These are phyloP conservation scores for Octopus sinensis DNA, from an alignment of 1,140 invertebrate genomes.

Conservation along the genomic window DNA sequence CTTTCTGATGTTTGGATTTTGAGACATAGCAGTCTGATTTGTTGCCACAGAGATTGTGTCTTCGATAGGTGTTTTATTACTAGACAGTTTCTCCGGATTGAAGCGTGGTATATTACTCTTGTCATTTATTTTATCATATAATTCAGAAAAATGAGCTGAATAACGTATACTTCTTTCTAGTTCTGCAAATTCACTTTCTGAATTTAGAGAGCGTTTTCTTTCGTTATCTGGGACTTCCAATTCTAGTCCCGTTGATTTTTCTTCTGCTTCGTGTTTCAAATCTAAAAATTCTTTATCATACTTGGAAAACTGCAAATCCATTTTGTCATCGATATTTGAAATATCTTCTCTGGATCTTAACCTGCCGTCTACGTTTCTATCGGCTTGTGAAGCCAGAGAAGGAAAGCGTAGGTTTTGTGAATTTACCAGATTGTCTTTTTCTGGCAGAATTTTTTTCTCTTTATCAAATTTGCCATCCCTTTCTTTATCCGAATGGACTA, in stretches of 20 bases:
- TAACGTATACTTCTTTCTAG: neutral
- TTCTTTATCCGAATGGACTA: no score
- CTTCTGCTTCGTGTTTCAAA: constrained; percentile 3
- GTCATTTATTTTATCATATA: neutral
- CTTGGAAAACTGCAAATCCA: neutral
- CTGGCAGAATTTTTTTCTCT: no score
- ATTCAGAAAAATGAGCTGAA: neutral
- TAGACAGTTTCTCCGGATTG: neutral
- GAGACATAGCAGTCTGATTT: no score
- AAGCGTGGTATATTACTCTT: neutral
- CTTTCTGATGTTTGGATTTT: no score
- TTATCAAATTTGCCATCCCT: no score
- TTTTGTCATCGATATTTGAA: neutral
- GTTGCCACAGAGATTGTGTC: no score
- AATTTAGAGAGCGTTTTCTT: neutral
- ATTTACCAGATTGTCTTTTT: no score
- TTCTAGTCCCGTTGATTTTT: neutral
- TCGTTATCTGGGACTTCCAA: neutral
- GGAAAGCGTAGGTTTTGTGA: no score
- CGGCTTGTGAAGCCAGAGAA: no score
- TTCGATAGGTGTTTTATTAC: no score
- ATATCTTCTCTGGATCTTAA: neutral
- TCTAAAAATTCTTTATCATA: neutral
- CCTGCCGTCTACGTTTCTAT: no score
- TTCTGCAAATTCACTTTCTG: neutral